Conservation (phyloP, 37 sponge, comb jelly and placozoan species). For the Aplysina aerophoba region DNA sequence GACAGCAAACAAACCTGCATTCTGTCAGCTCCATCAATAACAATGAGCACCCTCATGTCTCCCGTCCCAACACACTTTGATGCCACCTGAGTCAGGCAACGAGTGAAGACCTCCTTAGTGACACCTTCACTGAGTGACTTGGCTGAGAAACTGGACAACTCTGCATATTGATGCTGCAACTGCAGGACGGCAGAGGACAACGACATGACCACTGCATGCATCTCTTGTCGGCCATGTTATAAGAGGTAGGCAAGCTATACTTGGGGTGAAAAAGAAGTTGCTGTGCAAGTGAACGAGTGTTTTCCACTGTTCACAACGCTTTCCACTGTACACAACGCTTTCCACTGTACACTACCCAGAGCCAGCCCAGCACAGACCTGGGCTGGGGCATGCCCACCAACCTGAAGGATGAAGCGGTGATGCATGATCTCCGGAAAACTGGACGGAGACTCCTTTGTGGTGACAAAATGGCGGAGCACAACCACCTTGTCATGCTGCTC, state of each 20-base stretch:
- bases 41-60: not conserved
- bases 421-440: not conserved
- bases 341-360: not conserved
- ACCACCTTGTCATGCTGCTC: not conserved
- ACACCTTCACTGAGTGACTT: not conserved
- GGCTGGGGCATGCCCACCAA: not conserved
- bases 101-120: not conserved
- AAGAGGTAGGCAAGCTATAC: too few species aligned
- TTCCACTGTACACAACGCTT: too few species aligned
- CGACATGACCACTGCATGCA: too few species aligned
- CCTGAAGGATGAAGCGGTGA: not conserved
- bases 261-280: too few species aligned
- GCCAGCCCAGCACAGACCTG: not conserved
- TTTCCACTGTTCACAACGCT: too few species aligned
- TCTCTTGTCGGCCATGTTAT: too few species aligned
- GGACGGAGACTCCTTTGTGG: not conserved
- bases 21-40: conserved; percentile 9
- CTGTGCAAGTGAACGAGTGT: too few species aligned
- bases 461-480: not conserved
- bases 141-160: not conserved
- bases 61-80: not conserved
- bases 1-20: not conserved
- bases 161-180: not conserved
- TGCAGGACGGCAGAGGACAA: not conserved
- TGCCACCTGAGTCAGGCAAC: not conserved